Conservation (phyloP, 2,797 vertebrate genomes). For the Acanthurus tractus region DNA sequence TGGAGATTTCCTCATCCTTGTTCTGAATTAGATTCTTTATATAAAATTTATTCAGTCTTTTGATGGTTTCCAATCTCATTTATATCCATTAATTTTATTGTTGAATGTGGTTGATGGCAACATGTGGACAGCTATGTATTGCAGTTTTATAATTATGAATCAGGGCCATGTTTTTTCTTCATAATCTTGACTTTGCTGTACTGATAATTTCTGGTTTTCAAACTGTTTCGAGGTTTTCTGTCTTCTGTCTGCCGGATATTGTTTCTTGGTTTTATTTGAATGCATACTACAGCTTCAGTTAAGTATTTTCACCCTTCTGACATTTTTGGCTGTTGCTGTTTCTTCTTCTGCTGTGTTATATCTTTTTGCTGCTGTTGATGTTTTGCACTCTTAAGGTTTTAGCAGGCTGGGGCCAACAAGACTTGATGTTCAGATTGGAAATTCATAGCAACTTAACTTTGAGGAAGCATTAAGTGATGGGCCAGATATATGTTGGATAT, state of each 20-base stretch:
- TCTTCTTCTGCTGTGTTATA: conserved; percentile 37
- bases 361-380: conserved; percentile 40
- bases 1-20: background rate
- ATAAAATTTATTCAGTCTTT: background rate
- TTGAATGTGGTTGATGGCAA: conserved; percentile 5
- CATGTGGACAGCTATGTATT: background rate
- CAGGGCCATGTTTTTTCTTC: conserved; percentile 2
- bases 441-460: background rate
- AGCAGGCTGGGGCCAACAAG: conserved; percentile 10
- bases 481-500: background rate
- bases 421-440: conserved; percentile 3
- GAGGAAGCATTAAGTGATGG: conserved; percentile 3
- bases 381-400: conserved; percentile 8
- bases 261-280: conserved; percentile 25
- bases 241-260: conserved; percentile 29
- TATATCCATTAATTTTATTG: background rate
- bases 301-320: conserved; percentile 29
- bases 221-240: conserved; percentile 36
- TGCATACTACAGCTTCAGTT: conserved; percentile 28
- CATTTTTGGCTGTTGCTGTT: conserved; percentile 26
- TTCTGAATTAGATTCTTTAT: background rate
- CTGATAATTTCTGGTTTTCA: conserved; percentile 24
- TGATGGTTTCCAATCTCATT: background rate
- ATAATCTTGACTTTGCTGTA: conserved; percentile 28
- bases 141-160: conserved; percentile 14